Percentiles rank a stretch among this genome's conserved stretches.
Evolutionary conservation across 1,140 invertebrate genomes (phyloP).

Genomic region (Hycleus cichorii): DNA sequence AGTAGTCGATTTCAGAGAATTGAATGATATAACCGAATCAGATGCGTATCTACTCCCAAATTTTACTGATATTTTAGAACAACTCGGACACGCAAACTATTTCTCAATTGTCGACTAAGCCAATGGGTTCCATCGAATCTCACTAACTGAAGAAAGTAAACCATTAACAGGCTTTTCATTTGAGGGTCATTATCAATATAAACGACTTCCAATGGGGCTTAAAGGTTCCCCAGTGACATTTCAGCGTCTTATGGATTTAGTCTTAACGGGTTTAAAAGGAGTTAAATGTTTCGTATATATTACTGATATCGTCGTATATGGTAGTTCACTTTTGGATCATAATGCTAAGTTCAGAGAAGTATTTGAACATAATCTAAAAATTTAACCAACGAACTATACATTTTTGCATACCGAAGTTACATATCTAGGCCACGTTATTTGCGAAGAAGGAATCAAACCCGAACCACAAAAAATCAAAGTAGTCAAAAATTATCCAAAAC

Average conservation of each 20-base stretch:
- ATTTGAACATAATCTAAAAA: too few species aligned
- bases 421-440: constrained; percentile 12
- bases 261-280: too few species aligned
- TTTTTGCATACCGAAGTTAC: too few species aligned
- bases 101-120: constrained; percentile 40
- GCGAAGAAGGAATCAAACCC: constrained; percentile 36
- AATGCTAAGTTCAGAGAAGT: too few species aligned
- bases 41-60: constrained; percentile 49
- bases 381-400: too few species aligned
- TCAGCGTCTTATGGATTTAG: too few species aligned
- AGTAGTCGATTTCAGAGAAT: constrained; percentile 18
- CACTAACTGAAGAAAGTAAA: constrained; percentile 28
- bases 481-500: constrained; percentile 31
- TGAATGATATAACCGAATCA: constrained; percentile 39
- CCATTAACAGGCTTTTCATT: constrained; percentile 28
- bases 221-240: too few species aligned
- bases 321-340: too few species aligned
- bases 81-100: constrained; percentile 38
- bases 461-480: constrained; percentile 37
- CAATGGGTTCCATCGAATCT: constrained; percentile 46
- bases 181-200: constrained; percentile 39
- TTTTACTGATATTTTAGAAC: constrained; percentile 42
- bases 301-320: too few species aligned
- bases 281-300: too few species aligned
- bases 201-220: constrained; percentile 33